Conservation (phyloP, 1,140 invertebrate species). For the Conus betulinus region DNA sequence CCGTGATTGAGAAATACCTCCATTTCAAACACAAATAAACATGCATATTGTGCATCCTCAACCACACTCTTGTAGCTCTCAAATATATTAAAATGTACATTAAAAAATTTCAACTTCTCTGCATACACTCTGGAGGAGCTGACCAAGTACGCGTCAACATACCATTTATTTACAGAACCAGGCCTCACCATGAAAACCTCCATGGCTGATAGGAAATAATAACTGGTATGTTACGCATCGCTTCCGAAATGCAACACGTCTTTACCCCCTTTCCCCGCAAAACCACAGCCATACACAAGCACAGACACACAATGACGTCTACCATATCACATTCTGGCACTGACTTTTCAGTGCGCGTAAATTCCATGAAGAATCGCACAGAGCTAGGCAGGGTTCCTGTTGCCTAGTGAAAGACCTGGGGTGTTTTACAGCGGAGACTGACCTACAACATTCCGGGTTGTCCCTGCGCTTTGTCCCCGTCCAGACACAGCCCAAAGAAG, state of each 20-base stretch:
- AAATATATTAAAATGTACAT: slow-evolving; percentile 4
- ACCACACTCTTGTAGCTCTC: not conserved
- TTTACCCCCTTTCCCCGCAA: not conserved
- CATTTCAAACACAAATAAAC: not conserved
- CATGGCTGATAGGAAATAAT: not conserved
- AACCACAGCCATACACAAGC: not conserved
- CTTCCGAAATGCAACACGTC: not conserved
- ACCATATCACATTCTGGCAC: not conserved
- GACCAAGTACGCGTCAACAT: not conserved
- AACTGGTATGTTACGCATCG: not conserved
- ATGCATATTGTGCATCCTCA: not conserved
- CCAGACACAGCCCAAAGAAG: not conserved
- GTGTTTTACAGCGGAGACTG: slow-evolving; percentile 6
- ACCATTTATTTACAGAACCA: not conserved
- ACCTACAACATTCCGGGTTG: not conserved
- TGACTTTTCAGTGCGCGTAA: not conserved
- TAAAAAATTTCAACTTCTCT: not conserved
- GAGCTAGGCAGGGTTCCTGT: slow-evolving; percentile 15
- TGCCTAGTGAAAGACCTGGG: slow-evolving; percentile 27
- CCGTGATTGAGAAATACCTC: not conserved
- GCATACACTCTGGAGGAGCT: not conserved
- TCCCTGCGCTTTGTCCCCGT: not conserved
- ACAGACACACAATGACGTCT: not conserved
- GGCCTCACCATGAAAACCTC: not conserved
- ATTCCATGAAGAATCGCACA: not conserved